A percentile compares a stretch with the other conserved stretches of the same genome.
These are phyloP conservation scores for Sebastes vulpes DNA, from an alignment of 2,797 vertebrate genomes.

Conservation along the genomic window DNA sequence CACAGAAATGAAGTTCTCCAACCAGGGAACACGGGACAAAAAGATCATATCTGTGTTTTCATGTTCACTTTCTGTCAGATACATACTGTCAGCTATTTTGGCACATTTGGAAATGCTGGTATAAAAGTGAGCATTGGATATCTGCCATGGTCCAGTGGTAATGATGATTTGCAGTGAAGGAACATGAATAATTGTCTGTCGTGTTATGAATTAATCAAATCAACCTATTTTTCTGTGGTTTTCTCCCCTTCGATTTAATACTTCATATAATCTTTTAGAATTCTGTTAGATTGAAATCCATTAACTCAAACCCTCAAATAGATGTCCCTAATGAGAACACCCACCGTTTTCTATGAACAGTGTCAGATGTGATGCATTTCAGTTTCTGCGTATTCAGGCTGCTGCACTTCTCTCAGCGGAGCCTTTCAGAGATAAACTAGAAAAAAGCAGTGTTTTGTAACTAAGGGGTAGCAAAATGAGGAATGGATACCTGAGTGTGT, in stretches of 20 bases:
- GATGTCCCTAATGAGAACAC: constrained; percentile 14
- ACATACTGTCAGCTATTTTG: not conserved
- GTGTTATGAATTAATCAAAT: constrained; percentile 6
- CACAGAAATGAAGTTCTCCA: constrained; percentile 15
- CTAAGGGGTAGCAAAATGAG: not conserved
- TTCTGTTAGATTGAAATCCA: constrained; percentile 14
- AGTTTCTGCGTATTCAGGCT: not conserved
- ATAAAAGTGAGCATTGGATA: not conserved
- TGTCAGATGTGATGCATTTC: constrained; percentile 21
- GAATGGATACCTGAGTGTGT: not conserved
- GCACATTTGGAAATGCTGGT: constrained; percentile 3
- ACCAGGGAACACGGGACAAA: not conserved
- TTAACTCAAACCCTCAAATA: constrained; percentile 2
- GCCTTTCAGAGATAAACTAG: not conserved
- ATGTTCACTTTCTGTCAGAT: constrained; percentile 11
- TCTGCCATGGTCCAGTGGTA: not conserved
- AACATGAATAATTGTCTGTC: not conserved
- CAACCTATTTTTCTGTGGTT: constrained; percentile 12
- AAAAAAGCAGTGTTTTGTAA: not conserved
- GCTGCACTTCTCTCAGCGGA: constrained; percentile 4
- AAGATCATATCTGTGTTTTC: not conserved
- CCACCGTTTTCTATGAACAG: not conserved
- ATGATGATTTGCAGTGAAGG: constrained; percentile 1
- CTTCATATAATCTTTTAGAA: not conserved
- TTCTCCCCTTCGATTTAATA: not conserved